phyloP scores from a whole-genome alignment of 30 jellyfish, hydroid and myxozoan genomes.

The Haliclystus octoradiatus region DNA sequence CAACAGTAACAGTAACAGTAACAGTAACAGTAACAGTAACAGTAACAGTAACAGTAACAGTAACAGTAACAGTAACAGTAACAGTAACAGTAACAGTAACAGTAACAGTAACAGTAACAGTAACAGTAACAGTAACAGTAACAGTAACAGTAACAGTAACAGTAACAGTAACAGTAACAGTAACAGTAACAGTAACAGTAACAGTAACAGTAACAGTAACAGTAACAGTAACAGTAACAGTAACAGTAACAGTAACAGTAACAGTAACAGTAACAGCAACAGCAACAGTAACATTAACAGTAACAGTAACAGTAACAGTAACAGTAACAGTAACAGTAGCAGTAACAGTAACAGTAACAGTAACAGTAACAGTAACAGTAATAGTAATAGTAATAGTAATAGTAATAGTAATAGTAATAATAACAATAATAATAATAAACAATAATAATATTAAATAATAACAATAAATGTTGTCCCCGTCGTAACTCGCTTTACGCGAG shows the following conservation, averaged over 20 bases:
- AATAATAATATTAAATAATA: background rate
- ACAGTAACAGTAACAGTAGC: conserved; percentile 1
- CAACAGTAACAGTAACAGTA: background rate
- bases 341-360: background rate
- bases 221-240: conserved; percentile 10
- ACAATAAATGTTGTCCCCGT: background rate
- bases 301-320: conserved; percentile 5
- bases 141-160: conserved; percentile 2
- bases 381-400: background rate
- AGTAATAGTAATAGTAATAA: background rate
- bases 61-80: background rate
- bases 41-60: background rate
- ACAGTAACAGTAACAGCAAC: background rate
- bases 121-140: background rate
- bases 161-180: conserved; percentile 6
- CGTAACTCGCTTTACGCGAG: background rate
- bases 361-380: background rate
- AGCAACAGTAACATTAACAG: background rate
- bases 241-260: conserved; percentile 1
- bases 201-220: conserved; percentile 6
- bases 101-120: background rate
- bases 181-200: conserved; percentile 9
- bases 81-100: background rate
- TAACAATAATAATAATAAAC: background rate
- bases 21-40: background rate